Evolutionary conservation across 2,888 invertebrate genomes (phyloP).

Genomic region (Leptura quadrifasciata): DNA sequence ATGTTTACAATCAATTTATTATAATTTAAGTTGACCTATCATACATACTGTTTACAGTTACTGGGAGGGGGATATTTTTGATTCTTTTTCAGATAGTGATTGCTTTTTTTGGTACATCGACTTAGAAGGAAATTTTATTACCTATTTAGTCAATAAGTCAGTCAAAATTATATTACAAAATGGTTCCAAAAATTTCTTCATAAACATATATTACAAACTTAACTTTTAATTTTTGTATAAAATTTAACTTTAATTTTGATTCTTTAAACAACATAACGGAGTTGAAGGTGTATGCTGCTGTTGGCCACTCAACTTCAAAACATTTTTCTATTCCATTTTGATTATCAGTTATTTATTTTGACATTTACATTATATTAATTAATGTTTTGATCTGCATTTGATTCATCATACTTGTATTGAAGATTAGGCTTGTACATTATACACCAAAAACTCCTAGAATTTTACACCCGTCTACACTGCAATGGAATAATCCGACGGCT

Average conservation of each 20-base stretch:
- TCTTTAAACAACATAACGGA: constrained; percentile 58
- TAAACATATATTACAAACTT: constrained; percentile 65
- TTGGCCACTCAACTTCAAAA: constrained; percentile 19
- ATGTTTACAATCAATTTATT: constrained; percentile 48
- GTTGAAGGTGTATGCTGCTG: constrained; percentile 41
- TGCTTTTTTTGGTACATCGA: constrained; percentile 68
- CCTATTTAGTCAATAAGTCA: constrained; percentile 50
- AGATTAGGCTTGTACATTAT: constrained; percentile 24
- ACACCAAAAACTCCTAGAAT: constrained; percentile 32
- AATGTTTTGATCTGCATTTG: neutral
- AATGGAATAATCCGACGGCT: constrained; percentile 83
- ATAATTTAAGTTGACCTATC: constrained; percentile 64
- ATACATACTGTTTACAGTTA: constrained; percentile 67
- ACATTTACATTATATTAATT: neutral
- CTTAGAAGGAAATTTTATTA: constrained; percentile 49
- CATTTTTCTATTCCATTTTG: constrained; percentile 36
- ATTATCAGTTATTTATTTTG: constrained; percentile 24
- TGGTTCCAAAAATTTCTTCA: constrained; percentile 61
- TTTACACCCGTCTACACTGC: constrained; percentile 77
- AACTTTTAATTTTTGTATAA: constrained; percentile 66
- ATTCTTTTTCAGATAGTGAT: constrained; percentile 67
- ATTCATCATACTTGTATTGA: constrained; percentile 2
- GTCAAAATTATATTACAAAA: constrained; percentile 59
- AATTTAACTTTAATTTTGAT: constrained; percentile 64
- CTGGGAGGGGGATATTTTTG: constrained; percentile 63